phyloP scores from a whole-genome alignment of 2,797 vertebrate species.

The Falco cherrug region DNA sequence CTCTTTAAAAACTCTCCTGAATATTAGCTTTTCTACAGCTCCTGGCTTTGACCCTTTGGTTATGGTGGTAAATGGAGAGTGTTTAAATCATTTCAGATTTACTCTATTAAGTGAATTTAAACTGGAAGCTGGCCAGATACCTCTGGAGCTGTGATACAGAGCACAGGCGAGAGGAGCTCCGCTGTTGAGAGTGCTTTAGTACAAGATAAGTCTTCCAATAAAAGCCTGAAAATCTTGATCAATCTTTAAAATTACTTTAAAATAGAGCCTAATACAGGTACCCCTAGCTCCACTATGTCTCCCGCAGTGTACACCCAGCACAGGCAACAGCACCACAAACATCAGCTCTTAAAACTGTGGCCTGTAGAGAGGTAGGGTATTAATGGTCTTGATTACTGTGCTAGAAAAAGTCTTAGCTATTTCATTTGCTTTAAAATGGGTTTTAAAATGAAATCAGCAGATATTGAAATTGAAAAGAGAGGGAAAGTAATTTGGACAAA shows the following conservation, averaged over 20 bases:
- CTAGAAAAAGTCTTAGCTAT: slow-evolving; percentile 1
- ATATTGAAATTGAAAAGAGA: slow-evolving; percentile 42
- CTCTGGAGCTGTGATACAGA: neutral
- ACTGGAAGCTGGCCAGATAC: slow-evolving; percentile 20
- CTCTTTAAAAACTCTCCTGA: neutral
- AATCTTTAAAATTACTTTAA: neutral
- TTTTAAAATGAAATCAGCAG: slow-evolving; percentile 48
- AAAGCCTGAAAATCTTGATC: slow-evolving; percentile 26
- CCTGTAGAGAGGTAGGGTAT: neutral
- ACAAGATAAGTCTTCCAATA: neutral
- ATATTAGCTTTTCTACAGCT: neutral
- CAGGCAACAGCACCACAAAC: neutral
- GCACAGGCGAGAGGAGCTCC: neutral
- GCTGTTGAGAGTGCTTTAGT: neutral
- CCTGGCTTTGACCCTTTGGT: neutral
- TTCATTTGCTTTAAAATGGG: slow-evolving; percentile 49
- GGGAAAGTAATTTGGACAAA: slow-evolving; percentile 48
- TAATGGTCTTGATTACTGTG: neutral
- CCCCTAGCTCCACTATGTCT: neutral
- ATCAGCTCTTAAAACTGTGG: neutral
- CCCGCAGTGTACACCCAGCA: neutral
- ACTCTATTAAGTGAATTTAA: slow-evolving; percentile 19
- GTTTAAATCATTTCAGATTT: slow-evolving; percentile 45
- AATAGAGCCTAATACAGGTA: neutral
- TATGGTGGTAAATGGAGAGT: slow-evolving; percentile 7